These are phyloP conservation scores for Kryptopterus vitreolus DNA, from an alignment of 2,797 vertebrate species.

Conservation along the genomic window DNA sequence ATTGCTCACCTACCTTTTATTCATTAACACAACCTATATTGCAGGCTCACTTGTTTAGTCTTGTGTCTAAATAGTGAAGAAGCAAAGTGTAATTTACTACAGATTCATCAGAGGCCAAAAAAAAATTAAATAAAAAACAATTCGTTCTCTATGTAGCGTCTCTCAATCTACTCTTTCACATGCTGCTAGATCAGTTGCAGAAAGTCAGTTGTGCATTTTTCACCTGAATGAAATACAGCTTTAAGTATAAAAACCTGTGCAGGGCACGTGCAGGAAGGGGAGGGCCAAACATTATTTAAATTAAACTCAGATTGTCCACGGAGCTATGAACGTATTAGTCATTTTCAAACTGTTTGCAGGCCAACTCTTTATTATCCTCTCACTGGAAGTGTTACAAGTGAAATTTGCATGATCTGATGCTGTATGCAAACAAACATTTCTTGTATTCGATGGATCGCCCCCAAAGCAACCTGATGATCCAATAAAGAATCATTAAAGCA, in stretches of 20 bases:
- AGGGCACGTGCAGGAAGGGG: neutral
- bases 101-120: neutral
- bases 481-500: neutral
- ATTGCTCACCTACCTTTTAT: neutral
- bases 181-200: neutral
- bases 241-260: neutral
- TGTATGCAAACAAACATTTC: neutral
- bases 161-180: neutral
- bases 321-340: too few species aligned
- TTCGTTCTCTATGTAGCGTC: too few species aligned
- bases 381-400: neutral
- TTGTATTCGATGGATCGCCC: neutral
- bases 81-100: neutral
- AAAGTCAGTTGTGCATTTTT: neutral
- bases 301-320: too few species aligned
- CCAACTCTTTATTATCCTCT: neutral
- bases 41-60: neutral
- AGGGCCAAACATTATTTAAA: neutral
- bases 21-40: neutral
- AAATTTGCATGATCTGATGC: constrained; percentile 2
- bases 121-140: neutral
- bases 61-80: too few species aligned
- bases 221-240: neutral
- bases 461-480: neutral
- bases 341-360: neutral